Percentiles rank a stretch among this genome's conserved stretches.
Evolutionary conservation across 2,888 invertebrate genomes (phyloP).

Genomic region (Ichneumon xanthorius): DNA sequence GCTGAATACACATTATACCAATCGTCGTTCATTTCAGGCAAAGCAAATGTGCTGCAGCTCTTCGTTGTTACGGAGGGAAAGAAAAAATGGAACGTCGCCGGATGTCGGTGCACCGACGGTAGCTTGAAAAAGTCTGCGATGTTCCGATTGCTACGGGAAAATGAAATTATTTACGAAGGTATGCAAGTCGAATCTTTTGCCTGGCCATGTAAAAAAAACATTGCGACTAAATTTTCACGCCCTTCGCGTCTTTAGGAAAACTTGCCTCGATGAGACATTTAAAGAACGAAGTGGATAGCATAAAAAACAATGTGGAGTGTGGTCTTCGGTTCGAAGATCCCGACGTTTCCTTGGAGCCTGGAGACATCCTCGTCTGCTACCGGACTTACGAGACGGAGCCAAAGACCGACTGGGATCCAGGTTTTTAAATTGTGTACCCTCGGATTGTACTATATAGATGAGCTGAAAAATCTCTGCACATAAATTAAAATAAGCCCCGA

Average conservation of each 20-base stretch:
- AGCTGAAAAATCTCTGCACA: slow-evolving; percentile 19
- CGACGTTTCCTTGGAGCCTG: slow-evolving; percentile 88
- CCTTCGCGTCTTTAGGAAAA: slow-evolving; percentile 86
- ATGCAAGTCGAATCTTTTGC: not conserved
- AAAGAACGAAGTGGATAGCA: slow-evolving; percentile 93
- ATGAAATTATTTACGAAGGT: slow-evolving; percentile 90
- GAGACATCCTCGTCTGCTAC: slow-evolving; percentile 93
- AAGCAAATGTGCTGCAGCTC: slow-evolving; percentile 93
- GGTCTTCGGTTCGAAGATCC: slow-evolving; percentile 92
- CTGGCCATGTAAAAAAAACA: not conserved
- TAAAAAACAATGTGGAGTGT: slow-evolving; percentile 95
- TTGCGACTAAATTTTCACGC: not conserved
- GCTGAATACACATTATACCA: slow-evolving; percentile 32
- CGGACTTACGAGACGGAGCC: slow-evolving; percentile 88
- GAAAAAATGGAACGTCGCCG: slow-evolving; percentile 94
- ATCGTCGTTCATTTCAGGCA: slow-evolving; percentile 86
- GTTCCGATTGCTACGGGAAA: slow-evolving; percentile 90
- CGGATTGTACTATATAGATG: slow-evolving; percentile 6
- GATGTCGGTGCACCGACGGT: slow-evolving; percentile 94
- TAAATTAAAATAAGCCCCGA: slow-evolving; percentile 17
- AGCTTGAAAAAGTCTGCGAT: slow-evolving; percentile 88
- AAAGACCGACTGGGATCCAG: slow-evolving; percentile 94
- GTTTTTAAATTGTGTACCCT: slow-evolving; percentile 87
- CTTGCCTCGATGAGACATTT: slow-evolving; percentile 94
- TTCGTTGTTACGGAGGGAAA: slow-evolving; percentile 93